These are phyloP conservation scores for Drosophila siamana DNA, from an alignment of 2,888 invertebrate species.

Conservation along the genomic window DNA sequence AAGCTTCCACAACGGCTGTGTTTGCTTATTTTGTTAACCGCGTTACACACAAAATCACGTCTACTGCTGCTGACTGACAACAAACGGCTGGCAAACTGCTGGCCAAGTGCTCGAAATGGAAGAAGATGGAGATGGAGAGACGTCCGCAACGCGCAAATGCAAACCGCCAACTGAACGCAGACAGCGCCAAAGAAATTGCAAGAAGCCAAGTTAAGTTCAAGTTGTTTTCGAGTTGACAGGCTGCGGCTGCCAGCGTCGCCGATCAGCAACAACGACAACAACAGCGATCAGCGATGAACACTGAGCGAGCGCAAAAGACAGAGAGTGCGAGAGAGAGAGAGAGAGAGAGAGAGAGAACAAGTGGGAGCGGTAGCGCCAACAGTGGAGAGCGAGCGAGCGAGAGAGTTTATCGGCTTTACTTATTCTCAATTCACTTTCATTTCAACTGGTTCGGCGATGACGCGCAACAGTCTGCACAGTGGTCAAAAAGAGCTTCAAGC, in stretches of 20 bases:
- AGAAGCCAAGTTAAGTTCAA: slow-evolving; percentile 69
- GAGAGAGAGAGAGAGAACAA: background rate
- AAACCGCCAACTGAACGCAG: slow-evolving; percentile 82
- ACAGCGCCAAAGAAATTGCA: slow-evolving; percentile 76
- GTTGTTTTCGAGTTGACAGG: slow-evolving; percentile 28
- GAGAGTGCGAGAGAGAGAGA: background rate
- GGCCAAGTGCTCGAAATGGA: slow-evolving; percentile 19
- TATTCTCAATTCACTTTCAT: slow-evolving; percentile 76
- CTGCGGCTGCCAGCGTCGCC: slow-evolving; percentile 16
- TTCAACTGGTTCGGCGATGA: slow-evolving; percentile 59
- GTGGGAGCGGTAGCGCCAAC: slow-evolving; percentile 7
- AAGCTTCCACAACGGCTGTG: slow-evolving; percentile 16
- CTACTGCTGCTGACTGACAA: background rate
- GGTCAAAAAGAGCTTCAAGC: too few relatives aligned
- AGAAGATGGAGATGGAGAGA: slow-evolving; percentile 37
- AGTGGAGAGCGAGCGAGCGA: background rate
- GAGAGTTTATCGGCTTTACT: slow-evolving; percentile 25
- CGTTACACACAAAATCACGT: slow-evolving; percentile 8
- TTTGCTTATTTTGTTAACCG: slow-evolving; percentile 7
- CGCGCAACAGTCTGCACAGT: slow-evolving; percentile 20
- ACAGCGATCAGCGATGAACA: slow-evolving; percentile 16
- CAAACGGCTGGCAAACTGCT: background rate
- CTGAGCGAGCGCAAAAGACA: background rate
- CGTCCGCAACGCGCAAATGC: slow-evolving; percentile 78
- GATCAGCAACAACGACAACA: slow-evolving; percentile 1